Base-by-base conservation (phyloP, 2,113 vertebrate genomes). In the Protomyctophum bolini region DNA sequence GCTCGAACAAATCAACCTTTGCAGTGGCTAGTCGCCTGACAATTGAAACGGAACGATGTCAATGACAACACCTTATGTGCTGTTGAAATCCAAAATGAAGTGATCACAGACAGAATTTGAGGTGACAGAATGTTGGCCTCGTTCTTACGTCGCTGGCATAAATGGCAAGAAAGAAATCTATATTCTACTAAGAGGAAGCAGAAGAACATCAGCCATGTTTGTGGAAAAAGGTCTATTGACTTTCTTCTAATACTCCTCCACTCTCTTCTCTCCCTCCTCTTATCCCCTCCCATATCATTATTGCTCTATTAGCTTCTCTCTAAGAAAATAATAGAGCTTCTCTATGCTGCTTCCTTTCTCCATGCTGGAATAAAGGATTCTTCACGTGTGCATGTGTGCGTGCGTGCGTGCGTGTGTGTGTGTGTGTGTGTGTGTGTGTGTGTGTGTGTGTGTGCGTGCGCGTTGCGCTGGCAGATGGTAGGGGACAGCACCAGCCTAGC, bases 391-490 rank as follows among this genome's bases (percentile, higher is more conserved):
- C 47, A 6, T 46, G 10, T 12, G 8, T 66, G 15, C 10, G 29
- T 15, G 21, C 3, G 33, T 46, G 33, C 41, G 63, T 55, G 50
- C 8, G 1, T 68, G 45, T 68, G 11, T 48, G 8, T 14, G 10
- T 12, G 63, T 7, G 8, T 66, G 15, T 10, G 29, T 15, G 21
- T 3, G 33, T 46, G 33, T 33, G 47, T 58, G 47, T 14, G 48
- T n/a, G 59, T 2, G 3, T 41, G 52, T 5, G 52, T 54, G 11
- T 7, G n/a, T 21, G 54, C 57, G 69, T 8, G 52, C 21, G 57
- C 73, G 83, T 79, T 82, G 21, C 21, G 21, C 61, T 77, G 84
- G 84, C 89, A 91, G 86, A 92, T 91, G 88, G 90, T 79, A 0
- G 64, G 66, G 61, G 71, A 71, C 50, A 2, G 8, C 51, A 67